Conservation (phyloP, 2,113 vertebrate species). For the Dryoscopus gambensis region DNA sequence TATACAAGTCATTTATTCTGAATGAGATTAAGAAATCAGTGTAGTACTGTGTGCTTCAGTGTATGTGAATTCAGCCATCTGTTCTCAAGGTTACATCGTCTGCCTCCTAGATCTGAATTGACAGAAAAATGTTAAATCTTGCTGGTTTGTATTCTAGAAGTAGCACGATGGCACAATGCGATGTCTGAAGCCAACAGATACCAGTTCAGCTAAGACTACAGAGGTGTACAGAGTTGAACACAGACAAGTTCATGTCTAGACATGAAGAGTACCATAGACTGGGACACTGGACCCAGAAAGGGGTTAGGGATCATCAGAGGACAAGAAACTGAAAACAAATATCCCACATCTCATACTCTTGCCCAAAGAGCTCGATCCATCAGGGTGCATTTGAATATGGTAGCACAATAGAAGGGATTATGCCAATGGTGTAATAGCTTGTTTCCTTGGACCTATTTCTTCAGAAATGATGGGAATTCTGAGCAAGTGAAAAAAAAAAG, state of each 20-base stretch:
- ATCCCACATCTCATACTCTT: background rate
- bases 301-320: background rate
- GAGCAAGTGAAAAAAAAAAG: background rate
- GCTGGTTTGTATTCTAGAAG: background rate
- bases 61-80: constrained; percentile 51
- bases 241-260: background rate
- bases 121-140: constrained; percentile 45
- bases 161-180: background rate
- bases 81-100: constrained; percentile 22
- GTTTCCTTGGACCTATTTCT: background rate
- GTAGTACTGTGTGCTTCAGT: constrained; percentile 7
- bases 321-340: background rate
- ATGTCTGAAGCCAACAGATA: background rate
- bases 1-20: constrained; percentile 53
- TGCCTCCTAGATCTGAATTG: constrained; percentile 14
- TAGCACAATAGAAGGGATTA: background rate
- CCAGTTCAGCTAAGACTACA: background rate
- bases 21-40: constrained; percentile 60
- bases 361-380: background rate
- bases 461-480: background rate
- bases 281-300: background rate
- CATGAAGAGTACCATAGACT: background rate
- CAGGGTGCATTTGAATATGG: background rate
- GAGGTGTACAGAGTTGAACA: background rate
- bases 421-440: background rate